These are phyloP conservation scores for Catamblyrhynchus diadema DNA, from an alignment of 2,797 vertebrate genomes.

Conservation along the genomic window DNA sequence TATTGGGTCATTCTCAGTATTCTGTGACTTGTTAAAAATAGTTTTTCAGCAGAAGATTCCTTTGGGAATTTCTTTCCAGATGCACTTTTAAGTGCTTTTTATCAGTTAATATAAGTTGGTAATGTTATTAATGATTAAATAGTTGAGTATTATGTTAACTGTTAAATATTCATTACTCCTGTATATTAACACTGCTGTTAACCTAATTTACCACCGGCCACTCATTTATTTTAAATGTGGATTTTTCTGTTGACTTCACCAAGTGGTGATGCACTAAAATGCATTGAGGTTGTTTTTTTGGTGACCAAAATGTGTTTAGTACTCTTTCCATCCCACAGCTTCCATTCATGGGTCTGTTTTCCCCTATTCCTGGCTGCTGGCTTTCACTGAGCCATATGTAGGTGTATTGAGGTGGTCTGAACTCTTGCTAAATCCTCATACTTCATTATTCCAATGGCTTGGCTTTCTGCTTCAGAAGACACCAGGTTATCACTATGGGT, in stretches of 20 bases:
- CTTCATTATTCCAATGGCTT: background rate
- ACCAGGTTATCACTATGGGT: background rate
- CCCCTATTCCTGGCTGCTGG: background rate
- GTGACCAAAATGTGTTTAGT: background rate
- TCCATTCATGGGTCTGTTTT: background rate
- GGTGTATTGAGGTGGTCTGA: background rate
- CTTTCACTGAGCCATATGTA: background rate
- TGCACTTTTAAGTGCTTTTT: background rate
- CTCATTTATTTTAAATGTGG: background rate
- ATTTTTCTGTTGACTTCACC: background rate
- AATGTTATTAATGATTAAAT: background rate
- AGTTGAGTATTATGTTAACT: background rate
- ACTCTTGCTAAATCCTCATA: background rate
- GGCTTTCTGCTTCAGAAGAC: background rate
- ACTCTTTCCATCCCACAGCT: background rate
- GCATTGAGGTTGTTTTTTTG: background rate
- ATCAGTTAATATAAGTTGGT: background rate
- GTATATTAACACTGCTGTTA: background rate
- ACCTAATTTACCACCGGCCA: background rate
- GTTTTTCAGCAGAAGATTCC: background rate
- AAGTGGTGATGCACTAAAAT: background rate
- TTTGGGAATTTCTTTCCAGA: background rate
- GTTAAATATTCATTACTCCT: background rate
- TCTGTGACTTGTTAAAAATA: background rate
- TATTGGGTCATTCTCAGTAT: background rate